These are phyloP conservation scores for Luperina nickerlii DNA, from an alignment of 2,888 invertebrate genomes.

Conservation along the genomic window DNA sequence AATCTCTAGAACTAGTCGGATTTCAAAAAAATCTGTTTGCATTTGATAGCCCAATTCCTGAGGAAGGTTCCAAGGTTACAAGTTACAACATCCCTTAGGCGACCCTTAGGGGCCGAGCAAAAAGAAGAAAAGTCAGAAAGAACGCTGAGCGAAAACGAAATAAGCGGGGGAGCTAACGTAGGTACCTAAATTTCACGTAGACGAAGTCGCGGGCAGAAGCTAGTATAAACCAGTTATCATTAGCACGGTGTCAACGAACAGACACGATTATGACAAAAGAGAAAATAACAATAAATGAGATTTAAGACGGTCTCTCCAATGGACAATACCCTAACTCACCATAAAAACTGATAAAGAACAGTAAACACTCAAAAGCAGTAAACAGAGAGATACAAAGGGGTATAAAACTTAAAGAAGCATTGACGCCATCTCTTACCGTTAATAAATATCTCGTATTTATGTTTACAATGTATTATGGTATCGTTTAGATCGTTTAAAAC, in stretches of 20 bases:
- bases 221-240: constrained; percentile 72
- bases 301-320: constrained; percentile 44
- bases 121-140: too few relatives aligned
- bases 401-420: constrained; percentile 63
- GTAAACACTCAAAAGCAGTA: constrained; percentile 55
- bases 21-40: too few relatives aligned
- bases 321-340: constrained; percentile 40
- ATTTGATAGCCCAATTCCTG: too few relatives aligned
- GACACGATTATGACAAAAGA: constrained; percentile 49
- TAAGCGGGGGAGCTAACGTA: too few relatives aligned
- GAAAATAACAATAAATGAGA: constrained; percentile 50
- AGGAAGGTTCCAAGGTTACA: too few relatives aligned
- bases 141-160: too few relatives aligned
- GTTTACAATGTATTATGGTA: constrained; percentile 63
- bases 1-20: too few relatives aligned
- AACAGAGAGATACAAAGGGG: constrained; percentile 56
- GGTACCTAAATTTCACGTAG: too few relatives aligned
- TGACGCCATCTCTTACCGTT: constrained; percentile 60
- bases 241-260: constrained; percentile 62
- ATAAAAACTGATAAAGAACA: constrained; percentile 62
- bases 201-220: background rate
- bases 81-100: too few relatives aligned
- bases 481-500: constrained; percentile 66
- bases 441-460: constrained; percentile 67
- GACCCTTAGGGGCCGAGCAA: too few relatives aligned